phyloP scores from a whole-genome alignment of 2,113 vertebrate species.

The Halichoeres trimaculatus region DNA sequence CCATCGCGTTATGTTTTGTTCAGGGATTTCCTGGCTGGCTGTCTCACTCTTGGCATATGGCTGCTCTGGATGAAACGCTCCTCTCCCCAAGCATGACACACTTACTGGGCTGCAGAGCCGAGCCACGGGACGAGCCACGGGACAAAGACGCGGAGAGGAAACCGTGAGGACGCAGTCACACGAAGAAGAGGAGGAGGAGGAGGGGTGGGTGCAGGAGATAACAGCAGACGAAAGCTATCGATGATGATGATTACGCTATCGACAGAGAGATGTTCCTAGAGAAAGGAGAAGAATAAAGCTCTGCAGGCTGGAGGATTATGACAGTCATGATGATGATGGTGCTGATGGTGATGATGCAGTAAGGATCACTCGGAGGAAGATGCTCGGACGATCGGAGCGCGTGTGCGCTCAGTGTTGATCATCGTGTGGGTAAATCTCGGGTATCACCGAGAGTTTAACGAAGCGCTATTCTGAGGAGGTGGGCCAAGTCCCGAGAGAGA shows the following conservation, averaged over 20 bases:
- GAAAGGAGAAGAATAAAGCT: conserved; percentile 9
- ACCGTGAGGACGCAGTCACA: conserved; percentile 11
- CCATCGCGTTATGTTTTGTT: background rate
- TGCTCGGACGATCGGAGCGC: conserved; percentile 10
- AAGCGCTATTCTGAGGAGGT: conserved; percentile 78
- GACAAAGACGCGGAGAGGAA: conserved; percentile 19
- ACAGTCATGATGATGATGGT: conserved; percentile 15
- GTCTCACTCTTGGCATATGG: conserved; percentile 13
- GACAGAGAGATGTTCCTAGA: background rate
- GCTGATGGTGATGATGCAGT: conserved; percentile 16
- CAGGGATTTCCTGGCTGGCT: conserved; percentile 35
- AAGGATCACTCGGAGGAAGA: conserved; percentile 33
- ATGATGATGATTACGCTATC: background rate
- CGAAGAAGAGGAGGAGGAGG: conserved; percentile 5
- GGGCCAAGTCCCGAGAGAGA: conserved; percentile 72
- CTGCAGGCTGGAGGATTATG: conserved; percentile 18
- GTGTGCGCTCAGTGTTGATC: conserved; percentile 9
- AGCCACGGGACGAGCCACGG: conserved; percentile 39
- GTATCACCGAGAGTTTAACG: conserved; percentile 55
- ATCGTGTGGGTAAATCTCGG: conserved; percentile 30
- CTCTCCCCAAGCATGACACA: conserved; percentile 57
- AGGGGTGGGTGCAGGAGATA: background rate
- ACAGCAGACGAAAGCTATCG: background rate
- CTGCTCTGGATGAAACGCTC: conserved; percentile 39
- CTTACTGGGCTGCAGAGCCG: conserved; percentile 52